Evolutionary conservation across 2,797 vertebrate genomes (phyloP), one percentile per base, ranked within the genome.

Genomic region (Alouatta caraya): DNA sequence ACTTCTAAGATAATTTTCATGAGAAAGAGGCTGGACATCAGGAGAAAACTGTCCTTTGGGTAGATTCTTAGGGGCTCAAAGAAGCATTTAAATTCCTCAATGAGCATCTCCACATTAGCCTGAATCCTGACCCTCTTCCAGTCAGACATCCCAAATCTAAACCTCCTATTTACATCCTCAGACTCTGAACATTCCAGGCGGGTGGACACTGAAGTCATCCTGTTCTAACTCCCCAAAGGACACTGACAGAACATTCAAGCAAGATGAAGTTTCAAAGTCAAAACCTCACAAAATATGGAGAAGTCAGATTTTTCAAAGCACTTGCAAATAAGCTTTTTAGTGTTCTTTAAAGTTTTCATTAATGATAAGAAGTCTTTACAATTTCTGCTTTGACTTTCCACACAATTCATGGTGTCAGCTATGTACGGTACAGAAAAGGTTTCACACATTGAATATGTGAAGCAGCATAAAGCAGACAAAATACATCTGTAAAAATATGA

Each of bases 211-310:
- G 92, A 95, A 98, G 57, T 73, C 97, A 50, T 82, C 82, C 57
- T 67, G 24, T 22, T 80, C 46, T 93, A 93, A 98, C 97, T 96
- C 92, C 96, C 72, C 89, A 79, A 67, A 98, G 97, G 96, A 98
- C 97, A 98, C 98, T 98, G 98, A 98, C 97, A 97, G 98, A 98
- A 98, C 98, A 98, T 98, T 98, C 98, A 98, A 98, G 94, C 28
- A 59, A 98, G 97, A 96, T 94, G 98, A 95, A 70, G 93, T 98
- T 98, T 99, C 98, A 98, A 98, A 99, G 98, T 94, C 86, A 89
- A 92, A 97, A 97, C 52, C 92, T 92, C 96, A 96, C 86, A 94
- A 96, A 97, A 98, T 98, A 98, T 98, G 87, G 59, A 97, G 88
- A 96, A 97, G 96, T 98, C 90, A 98, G 90, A 88, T 97, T 98